These are phyloP conservation scores for Drosophila erecta DNA, from an alignment of 1,140 invertebrate species.

Conservation along the genomic window DNA sequence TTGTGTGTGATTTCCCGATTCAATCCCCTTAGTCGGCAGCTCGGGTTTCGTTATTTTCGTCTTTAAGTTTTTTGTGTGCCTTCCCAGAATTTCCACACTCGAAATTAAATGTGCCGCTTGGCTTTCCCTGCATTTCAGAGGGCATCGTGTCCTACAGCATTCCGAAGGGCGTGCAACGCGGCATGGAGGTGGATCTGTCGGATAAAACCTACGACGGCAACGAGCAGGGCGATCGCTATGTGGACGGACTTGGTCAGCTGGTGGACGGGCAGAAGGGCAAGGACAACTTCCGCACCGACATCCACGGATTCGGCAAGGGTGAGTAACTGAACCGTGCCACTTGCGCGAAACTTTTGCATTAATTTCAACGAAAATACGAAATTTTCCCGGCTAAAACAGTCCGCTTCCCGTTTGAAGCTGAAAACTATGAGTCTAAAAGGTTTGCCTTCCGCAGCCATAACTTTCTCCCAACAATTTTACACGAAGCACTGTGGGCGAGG, in stretches of 20 bases:
- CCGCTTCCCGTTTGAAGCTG: neutral
- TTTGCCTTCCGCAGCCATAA: neutral
- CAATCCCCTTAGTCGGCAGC: neutral
- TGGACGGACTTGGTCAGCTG: conserved; percentile 95
- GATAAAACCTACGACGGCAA: conserved; percentile 97
- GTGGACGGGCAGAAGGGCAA: conserved; percentile 94
- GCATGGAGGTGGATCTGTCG: conserved; percentile 93
- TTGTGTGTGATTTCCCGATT: conserved; percentile 15
- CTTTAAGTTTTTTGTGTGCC: conserved; percentile 20
- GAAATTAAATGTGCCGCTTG: conserved; percentile 32
- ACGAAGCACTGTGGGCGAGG: neutral
- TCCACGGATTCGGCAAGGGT: conserved; percentile 90
- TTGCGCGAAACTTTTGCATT: too few species aligned
- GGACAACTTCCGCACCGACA: conserved; percentile 92
- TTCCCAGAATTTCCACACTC: conserved; percentile 54
- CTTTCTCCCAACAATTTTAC: neutral
- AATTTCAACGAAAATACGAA: neutral
- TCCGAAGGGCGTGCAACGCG: conserved; percentile 92
- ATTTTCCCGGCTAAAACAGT: neutral
- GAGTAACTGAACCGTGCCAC: conserved; percentile 50
- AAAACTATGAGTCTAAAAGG: neutral
- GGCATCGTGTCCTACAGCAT: conserved; percentile 93
- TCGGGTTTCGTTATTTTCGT: conserved; percentile 55
- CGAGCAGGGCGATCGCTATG: conserved; percentile 90
- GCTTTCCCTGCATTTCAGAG: conserved; percentile 86